Percentiles rank a stretch among this genome's conserved stretches.
These are phyloP conservation scores for Prorops nasuta DNA, from an alignment of 1,140 invertebrate species.

Conservation along the genomic window DNA sequence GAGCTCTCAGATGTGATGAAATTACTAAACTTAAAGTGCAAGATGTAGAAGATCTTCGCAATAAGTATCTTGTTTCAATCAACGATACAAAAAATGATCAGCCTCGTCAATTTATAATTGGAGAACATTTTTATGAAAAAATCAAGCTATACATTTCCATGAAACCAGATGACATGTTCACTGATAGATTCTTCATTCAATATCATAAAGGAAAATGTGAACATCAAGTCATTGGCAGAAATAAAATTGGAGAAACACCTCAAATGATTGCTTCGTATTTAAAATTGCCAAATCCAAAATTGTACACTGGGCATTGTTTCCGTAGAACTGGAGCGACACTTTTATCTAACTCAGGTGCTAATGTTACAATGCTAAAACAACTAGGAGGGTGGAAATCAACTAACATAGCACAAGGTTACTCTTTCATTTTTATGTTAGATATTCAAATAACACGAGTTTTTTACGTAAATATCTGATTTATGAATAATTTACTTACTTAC, in stretches of 20 bases:
- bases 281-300: slow-evolving; percentile 20
- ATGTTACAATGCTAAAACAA: slow-evolving; percentile 24
- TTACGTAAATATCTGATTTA: no score
- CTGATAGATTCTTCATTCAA: slow-evolving; percentile 20
- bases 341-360: slow-evolving; percentile 24
- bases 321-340: slow-evolving; percentile 21
- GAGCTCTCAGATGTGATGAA: no score
- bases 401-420: slow-evolving; percentile 16
- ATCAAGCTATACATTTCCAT: slow-evolving; percentile 18
- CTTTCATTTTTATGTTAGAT: slow-evolving; percentile 34
- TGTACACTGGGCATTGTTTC: slow-evolving; percentile 29
- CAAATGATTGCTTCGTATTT: slow-evolving; percentile 21
- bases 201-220: slow-evolving; percentile 22
- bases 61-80: no score
- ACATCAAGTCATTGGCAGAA: slow-evolving; percentile 21
- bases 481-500: slow-evolving; percentile 6
- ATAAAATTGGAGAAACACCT: slow-evolving; percentile 23
- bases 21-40: not conserved
- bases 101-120: slow-evolving; percentile 10
- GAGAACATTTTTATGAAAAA: slow-evolving; percentile 14
- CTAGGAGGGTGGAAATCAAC: slow-evolving; percentile 24
- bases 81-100: slow-evolving; percentile 14
- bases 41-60: slow-evolving; percentile 5
- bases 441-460: slow-evolving; percentile 4
- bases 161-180: slow-evolving; percentile 10